phyloP scores from a whole-genome alignment of 2,113 vertebrate genomes.

The Oryzias celebensis region DNA sequence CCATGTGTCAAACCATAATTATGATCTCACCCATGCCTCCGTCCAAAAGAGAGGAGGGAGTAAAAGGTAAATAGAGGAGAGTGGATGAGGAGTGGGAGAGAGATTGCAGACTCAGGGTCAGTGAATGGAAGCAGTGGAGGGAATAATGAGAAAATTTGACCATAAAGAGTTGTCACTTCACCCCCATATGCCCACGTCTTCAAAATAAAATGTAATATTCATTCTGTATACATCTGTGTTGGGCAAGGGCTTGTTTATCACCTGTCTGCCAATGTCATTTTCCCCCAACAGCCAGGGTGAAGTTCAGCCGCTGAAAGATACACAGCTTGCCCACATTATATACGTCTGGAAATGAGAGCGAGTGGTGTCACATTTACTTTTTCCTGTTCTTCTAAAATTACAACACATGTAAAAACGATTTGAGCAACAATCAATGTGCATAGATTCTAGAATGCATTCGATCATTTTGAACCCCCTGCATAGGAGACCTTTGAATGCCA shows the following conservation, averaged over 20 bases:
- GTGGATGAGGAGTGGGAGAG: conserved; percentile 23
- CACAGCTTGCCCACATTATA: conserved; percentile 43
- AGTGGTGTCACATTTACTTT: conserved; percentile 20
- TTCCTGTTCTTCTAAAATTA: conserved; percentile 13
- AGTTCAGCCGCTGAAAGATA: conserved; percentile 40
- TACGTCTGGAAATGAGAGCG: conserved; percentile 58
- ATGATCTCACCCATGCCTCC: conserved; percentile 71
- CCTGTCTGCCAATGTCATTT: conserved; percentile 34
- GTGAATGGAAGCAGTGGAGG: conserved; percentile 50
- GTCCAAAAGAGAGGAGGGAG: conserved; percentile 61
- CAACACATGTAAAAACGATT: background rate
- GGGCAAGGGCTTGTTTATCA: conserved; percentile 57
- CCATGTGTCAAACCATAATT: conserved; percentile 78
- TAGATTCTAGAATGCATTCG: conserved; percentile 23
- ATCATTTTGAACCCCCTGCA: conserved; percentile 36
- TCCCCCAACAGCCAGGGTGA: conserved; percentile 35
- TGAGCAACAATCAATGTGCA: background rate
- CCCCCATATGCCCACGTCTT: conserved; percentile 21
- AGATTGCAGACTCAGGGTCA: conserved; percentile 36
- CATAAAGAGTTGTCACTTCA: conserved; percentile 33
- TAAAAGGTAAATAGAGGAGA: conserved; percentile 19
- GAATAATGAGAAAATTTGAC: conserved; percentile 70
- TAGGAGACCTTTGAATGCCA: conserved; percentile 30
- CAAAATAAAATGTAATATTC: conserved; percentile 54
- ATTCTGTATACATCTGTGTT: conserved; percentile 55